These are phyloP conservation scores for Oriolus oriolus DNA, from an alignment of 2,113 vertebrate species.

Conservation along the genomic window DNA sequence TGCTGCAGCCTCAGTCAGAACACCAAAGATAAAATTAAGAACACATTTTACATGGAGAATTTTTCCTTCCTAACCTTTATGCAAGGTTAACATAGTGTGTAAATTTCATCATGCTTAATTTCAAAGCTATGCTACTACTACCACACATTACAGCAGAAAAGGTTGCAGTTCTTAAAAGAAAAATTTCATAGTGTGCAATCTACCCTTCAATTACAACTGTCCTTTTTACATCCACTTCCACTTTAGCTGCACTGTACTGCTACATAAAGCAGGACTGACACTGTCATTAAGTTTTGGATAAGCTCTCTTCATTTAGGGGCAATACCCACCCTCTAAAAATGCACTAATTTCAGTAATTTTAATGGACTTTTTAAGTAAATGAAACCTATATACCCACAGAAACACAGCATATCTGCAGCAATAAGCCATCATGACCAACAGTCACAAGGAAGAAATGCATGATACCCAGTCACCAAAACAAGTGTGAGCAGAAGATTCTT, in stretches of 20 bases:
- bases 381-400: neutral
- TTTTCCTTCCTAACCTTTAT: neutral
- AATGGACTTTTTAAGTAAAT: neutral
- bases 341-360: neutral
- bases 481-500: neutral
- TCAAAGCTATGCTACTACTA: neutral
- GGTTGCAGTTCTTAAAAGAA: neutral
- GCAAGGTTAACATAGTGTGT: neutral
- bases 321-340: neutral
- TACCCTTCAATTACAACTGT: neutral
- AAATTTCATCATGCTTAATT: slow-evolving; percentile 27
- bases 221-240: neutral
- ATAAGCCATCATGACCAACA: neutral
- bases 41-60: neutral
- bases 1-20: neutral
- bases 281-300: neutral
- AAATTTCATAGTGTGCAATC: neutral
- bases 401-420: neutral
- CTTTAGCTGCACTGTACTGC: neutral
- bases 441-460: neutral
- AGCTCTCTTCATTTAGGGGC: neutral
- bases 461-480: neutral
- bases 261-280: neutral
- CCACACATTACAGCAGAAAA: neutral
- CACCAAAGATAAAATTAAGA: neutral